Percentiles rank a stretch among this genome's conserved stretches.
Evolutionary conservation across 2,113 vertebrate species (phyloP).

Genomic region (Actenoides lindsayi): DNA sequence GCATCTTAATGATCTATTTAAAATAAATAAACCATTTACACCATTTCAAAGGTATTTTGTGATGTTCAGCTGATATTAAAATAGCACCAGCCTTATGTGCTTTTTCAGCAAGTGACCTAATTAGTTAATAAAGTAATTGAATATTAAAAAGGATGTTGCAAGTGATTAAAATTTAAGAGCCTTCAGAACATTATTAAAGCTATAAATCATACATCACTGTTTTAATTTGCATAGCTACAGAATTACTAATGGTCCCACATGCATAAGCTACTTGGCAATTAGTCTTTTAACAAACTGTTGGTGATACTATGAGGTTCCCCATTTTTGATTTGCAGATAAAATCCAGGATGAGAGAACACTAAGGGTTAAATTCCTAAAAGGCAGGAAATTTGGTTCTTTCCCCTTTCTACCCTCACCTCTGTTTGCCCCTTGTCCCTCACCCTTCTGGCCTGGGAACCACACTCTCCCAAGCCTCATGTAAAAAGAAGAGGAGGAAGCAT

Average conservation of each 20-base stretch:
- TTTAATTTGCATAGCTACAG: constrained; percentile 87
- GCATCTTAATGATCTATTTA: constrained; percentile 83
- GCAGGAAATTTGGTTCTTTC: background rate
- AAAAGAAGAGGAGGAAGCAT: background rate
- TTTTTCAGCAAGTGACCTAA: constrained; percentile 89
- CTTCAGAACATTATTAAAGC: constrained; percentile 89
- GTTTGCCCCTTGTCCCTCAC: background rate
- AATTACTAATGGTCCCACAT: constrained; percentile 83
- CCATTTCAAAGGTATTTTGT: constrained; percentile 84
- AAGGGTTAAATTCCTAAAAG: constrained; percentile 19
- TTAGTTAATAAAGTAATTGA: constrained; percentile 92
- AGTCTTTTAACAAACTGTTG: constrained; percentile 83
- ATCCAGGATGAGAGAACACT: background rate
- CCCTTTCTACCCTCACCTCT: background rate
- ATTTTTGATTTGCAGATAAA: constrained; percentile 58
- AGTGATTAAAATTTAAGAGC: constrained; percentile 90
- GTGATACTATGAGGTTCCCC: constrained; percentile 58
- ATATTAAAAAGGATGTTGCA: constrained; percentile 90
- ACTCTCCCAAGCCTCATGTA: background rate
- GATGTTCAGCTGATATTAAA: constrained; percentile 84
- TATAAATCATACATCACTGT: constrained; percentile 89
- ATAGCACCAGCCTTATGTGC: constrained; percentile 83
- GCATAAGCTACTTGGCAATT: constrained; percentile 80
- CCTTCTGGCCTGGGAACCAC: background rate
- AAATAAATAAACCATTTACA: constrained; percentile 86